A percentile compares a stretch with the other conserved stretches of the same genome.
Conservation (phyloP, 2,797 vertebrate genomes). For the Peromyscus attwateri region DNA sequence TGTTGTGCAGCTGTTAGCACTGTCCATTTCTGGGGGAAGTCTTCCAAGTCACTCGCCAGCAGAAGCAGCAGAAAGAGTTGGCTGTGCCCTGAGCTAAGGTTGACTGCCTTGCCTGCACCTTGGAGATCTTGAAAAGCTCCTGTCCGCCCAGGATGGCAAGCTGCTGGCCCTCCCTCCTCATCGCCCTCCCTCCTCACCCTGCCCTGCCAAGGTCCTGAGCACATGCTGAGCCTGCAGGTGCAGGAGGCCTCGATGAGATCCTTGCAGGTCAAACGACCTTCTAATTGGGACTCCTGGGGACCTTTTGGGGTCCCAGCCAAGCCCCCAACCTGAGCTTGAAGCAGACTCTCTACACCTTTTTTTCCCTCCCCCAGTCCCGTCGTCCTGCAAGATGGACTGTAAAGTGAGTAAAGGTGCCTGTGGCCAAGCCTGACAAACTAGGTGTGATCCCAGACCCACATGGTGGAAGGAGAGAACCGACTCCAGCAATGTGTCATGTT, state of each 20-base stretch:
- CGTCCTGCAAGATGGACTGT: background rate
- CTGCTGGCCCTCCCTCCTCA: background rate
- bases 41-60: background rate
- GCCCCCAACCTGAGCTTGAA: background rate
- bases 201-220: background rate
- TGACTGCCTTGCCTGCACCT: background rate
- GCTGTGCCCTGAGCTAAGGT: background rate
- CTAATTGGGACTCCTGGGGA: background rate
- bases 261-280: background rate
- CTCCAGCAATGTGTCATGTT: background rate
- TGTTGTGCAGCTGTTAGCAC: background rate
- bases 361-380: background rate
- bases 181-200: background rate
- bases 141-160: background rate
- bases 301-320: background rate
- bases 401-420: background rate
- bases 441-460: background rate
- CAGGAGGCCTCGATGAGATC: background rate
- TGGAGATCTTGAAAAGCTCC: background rate
- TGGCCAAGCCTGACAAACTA: background rate
- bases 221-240: background rate
- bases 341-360: background rate
- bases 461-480: background rate
- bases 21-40: background rate
- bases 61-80: background rate